Evolutionary conservation across 2,888 invertebrate genomes (phyloP).

Genomic region (Halictus ligatus): DNA sequence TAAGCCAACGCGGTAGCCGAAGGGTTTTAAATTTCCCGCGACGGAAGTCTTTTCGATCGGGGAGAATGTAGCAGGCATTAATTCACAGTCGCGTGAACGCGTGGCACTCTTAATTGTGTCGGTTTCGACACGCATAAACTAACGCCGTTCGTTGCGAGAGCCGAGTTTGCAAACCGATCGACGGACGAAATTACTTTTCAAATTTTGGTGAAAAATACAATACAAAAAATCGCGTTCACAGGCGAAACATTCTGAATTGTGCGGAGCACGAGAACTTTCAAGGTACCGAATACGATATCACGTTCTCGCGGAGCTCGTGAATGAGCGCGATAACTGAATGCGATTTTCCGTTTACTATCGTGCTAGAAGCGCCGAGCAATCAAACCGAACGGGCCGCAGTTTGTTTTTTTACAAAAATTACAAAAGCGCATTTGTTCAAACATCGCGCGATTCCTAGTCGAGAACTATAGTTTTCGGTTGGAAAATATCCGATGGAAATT

Average conservation of each 20-base stretch:
- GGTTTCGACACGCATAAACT: neutral
- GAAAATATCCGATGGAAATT: neutral
- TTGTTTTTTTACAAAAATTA: neutral
- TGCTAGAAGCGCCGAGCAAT: neutral
- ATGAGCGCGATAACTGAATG: neutral
- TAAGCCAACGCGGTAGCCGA: conserved; percentile 34
- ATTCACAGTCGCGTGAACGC: conserved; percentile 29
- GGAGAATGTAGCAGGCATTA: conserved; percentile 34
- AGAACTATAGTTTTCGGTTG: neutral
- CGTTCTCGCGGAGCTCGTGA: neutral
- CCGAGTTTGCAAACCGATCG: neutral
- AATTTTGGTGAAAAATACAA: neutral
- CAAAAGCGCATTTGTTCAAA: neutral
- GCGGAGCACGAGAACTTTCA: neutral
- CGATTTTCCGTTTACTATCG: neutral
- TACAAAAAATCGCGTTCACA: neutral
- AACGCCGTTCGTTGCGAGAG: neutral
- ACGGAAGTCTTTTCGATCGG: conserved; percentile 43
- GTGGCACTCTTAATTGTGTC: neutral
- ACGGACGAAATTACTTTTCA: neutral
- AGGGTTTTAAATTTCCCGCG: conserved; percentile 39
- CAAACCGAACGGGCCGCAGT: neutral
- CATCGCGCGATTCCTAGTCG: neutral
- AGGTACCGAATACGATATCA: neutral
- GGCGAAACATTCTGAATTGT: neutral